phyloP scores from a whole-genome alignment of 2,113 vertebrate species.

The Heloderma charlesbogerti region DNA sequence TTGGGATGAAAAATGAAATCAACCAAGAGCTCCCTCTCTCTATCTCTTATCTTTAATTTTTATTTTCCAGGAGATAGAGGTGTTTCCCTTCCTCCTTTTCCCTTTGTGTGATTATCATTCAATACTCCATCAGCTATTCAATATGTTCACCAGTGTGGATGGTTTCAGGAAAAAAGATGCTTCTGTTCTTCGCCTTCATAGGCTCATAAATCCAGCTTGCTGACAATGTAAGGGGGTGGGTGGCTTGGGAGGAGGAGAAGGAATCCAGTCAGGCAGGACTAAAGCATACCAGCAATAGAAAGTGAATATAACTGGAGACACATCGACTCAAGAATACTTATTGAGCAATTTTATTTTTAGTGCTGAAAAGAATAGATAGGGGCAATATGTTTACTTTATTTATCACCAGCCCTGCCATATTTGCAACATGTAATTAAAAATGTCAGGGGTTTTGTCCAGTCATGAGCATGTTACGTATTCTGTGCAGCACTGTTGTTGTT shows the following conservation, averaged over 20 bases:
- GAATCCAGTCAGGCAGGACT: conserved; percentile 58
- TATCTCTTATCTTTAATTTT: background rate
- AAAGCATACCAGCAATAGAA: conserved; percentile 61
- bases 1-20: conserved; percentile 61
- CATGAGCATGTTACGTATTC: conserved; percentile 39
- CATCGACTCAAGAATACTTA: conserved; percentile 68
- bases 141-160: conserved; percentile 52
- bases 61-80: conserved; percentile 32
- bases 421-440: conserved; percentile 53
- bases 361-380: conserved; percentile 47
- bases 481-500: conserved; percentile 6
- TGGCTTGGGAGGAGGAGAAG: background rate
- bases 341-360: conserved; percentile 68
- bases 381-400: conserved; percentile 60
- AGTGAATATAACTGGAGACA: conserved; percentile 58
- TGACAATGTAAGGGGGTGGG: conserved; percentile 58
- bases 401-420: conserved; percentile 37
- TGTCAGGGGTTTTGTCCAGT: background rate
- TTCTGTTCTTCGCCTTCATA: conserved; percentile 61
- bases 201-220: conserved; percentile 63
- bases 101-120: conserved; percentile 29
- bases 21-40: conserved; percentile 40
- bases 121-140: conserved; percentile 48
- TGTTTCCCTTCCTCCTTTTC: conserved; percentile 39
- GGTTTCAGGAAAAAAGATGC: conserved; percentile 52